A percentile compares a stretch with the other conserved stretches of the same genome.
Conservation (phyloP, 2,113 vertebrate species). For the Macquaria australasica region DNA sequence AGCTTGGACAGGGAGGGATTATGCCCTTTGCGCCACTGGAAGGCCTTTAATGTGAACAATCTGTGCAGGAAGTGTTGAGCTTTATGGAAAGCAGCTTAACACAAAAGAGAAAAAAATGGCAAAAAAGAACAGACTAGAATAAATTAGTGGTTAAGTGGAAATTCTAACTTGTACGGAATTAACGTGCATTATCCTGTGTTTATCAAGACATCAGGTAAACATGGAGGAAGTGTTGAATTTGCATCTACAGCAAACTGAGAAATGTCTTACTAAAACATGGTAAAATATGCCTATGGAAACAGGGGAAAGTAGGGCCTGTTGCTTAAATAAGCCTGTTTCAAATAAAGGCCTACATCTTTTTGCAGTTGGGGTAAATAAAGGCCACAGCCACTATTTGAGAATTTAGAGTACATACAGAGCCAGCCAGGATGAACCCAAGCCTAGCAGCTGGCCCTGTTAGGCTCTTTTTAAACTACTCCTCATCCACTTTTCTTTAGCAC, state of each 20-base stretch:
- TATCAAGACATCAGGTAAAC: background rate
- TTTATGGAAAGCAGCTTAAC: background rate
- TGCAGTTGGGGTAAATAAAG: background rate
- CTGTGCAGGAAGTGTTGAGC: background rate
- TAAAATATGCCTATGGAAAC: background rate
- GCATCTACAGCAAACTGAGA: background rate
- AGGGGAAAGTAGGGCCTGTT: background rate
- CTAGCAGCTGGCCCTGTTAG: background rate
- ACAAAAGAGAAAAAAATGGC: background rate
- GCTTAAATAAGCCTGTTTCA: background rate
- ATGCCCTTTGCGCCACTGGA: background rate
- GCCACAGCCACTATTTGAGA: background rate
- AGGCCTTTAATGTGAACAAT: conserved; percentile 13
- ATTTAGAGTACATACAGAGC: background rate
- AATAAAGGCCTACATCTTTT: background rate
- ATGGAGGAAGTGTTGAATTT: background rate
- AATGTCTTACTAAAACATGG: background rate
- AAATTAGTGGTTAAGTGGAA: background rate
- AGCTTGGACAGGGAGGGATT: background rate
- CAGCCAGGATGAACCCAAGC: background rate
- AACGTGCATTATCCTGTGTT: background rate
- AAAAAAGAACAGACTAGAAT: background rate
- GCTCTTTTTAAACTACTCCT: conserved; percentile 33
- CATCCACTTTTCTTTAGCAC: conserved; percentile 34
- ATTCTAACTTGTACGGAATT: background rate